Evolutionary conservation across 2,113 vertebrate genomes (phyloP).

Genomic region (Forbesichthys papilliferus): DNA sequence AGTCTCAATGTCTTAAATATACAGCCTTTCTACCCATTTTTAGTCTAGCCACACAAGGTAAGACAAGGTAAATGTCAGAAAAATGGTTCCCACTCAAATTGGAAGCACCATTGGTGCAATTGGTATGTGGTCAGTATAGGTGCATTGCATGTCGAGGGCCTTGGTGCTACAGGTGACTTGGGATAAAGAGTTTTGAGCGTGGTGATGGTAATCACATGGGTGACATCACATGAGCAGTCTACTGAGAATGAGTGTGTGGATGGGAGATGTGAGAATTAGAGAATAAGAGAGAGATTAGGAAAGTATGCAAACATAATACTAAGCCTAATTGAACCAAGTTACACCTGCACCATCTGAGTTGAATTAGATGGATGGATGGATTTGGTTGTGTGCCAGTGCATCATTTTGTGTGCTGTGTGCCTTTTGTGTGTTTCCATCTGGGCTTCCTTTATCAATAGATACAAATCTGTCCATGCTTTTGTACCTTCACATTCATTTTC

Average conservation of each 20-base stretch:
- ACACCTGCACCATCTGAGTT: conserved; percentile 7
- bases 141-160: neutral
- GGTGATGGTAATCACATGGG: neutral
- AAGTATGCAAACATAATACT: conserved; percentile 14
- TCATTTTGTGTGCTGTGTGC: neutral
- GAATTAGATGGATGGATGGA: neutral
- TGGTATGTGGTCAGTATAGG: neutral
- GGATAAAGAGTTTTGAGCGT: conserved; percentile 20
- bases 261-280: neutral
- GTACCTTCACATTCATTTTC: conserved; percentile 2
- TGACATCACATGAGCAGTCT: neutral
- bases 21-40: too few species aligned
- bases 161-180: neutral
- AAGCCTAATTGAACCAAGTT: neutral
- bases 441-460: neutral
- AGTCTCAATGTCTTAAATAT: too few species aligned
- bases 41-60: too few species aligned
- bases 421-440: neutral
- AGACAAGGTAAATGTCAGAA: too few species aligned
- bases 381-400: neutral
- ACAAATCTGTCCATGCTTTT: conserved; percentile 1
- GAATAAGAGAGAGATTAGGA: conserved; percentile 12
- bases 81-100: too few species aligned
- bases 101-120: neutral
- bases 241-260: neutral